Conservation (phyloP, 2,888 invertebrate species). For the Venusia cambrica region DNA sequence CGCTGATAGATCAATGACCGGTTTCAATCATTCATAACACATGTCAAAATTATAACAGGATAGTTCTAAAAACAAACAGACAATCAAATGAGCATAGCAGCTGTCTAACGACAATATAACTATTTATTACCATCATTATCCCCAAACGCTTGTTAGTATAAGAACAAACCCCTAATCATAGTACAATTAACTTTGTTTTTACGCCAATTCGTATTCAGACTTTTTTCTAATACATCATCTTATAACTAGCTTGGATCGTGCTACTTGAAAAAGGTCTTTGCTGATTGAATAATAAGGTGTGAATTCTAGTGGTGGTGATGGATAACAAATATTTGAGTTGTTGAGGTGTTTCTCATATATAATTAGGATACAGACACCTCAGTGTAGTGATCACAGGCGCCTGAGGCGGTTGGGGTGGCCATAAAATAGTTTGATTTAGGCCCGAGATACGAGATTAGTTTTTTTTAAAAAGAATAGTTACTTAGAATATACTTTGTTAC, state of each 20-base stretch:
- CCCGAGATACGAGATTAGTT: slow-evolving; percentile 7
- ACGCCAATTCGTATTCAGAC: slow-evolving; percentile 66
- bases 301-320: slow-evolving; percentile 10
- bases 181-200: slow-evolving; percentile 75
- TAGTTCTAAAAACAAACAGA: slow-evolving; percentile 59
- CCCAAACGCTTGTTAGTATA: slow-evolving; percentile 74
- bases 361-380: slow-evolving; percentile 77
- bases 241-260: slow-evolving; percentile 13
- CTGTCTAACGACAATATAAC: slow-evolving; percentile 73
- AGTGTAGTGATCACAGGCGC: slow-evolving; percentile 69
- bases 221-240: slow-evolving; percentile 23
- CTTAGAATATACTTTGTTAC: no score
- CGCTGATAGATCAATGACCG: no score
- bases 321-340: slow-evolving; percentile 65
- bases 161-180: slow-evolving; percentile 73
- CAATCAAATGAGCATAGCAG: slow-evolving; percentile 45
- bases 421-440: slow-evolving; percentile 32
- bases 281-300: not conserved
- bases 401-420: slow-evolving; percentile 53
- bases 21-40: no score
- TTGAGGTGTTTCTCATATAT: slow-evolving; percentile 67
- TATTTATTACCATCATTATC: slow-evolving; percentile 75
- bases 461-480: slow-evolving; percentile 2
- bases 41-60: slow-evolving; percentile 48
- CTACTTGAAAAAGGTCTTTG: slow-evolving; percentile 8